Base-by-base conservation (phyloP, 1,140 invertebrate species). In the Idris sp. region DNA sequence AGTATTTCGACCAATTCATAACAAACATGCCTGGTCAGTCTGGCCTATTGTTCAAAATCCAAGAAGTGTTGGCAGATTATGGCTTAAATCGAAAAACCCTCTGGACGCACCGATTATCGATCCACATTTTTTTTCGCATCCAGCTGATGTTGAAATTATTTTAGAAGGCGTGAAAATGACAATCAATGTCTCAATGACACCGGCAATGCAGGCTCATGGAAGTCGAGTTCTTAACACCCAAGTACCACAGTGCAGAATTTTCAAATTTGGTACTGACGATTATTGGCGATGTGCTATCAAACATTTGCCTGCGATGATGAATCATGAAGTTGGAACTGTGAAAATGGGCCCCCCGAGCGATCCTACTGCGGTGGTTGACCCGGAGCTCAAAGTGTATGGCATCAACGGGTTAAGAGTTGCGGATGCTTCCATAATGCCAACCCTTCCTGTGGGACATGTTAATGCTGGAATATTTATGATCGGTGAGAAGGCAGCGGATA, bases 401-500 rank as follows among this genome's bases (percentile, higher is more conserved):
- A 79, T 94, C 0, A 79, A 85, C n/a, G 89, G 89, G 14, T 83
- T 96, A 18, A 87, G 95, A 25, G 93, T 96, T 0, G 91, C 90
- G 0, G 94, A 96, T 82, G 91, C 90, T 26, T 94, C 93, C 31
- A 86, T 96, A 0, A 93, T 96, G 86, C 94, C 94, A 0, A 84
- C 83, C 1, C 88, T 93, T n/a, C 88, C 92, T 7, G 89, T 88
- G 2, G 93, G 91, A 0, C 94, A 96, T 78, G 91, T 92, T 0
- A 93, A 92, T 62, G 93, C 92, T 0, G 90, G 91, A 0, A 90
- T 92, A 2, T 90, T 91, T 33, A 97, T 97, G 95, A 93, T 97
- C 36, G 96, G 91, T 0, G 96, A 98, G 83, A 95, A 95, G 80
- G 93, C 90, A 0, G 91, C 94, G 0, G 93, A 96, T 82, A 89